Percentiles rank a stretch among this genome's conserved stretches.
phyloP scores from a whole-genome alignment of 2,113 vertebrate genomes.

The Tyrannus savana region DNA sequence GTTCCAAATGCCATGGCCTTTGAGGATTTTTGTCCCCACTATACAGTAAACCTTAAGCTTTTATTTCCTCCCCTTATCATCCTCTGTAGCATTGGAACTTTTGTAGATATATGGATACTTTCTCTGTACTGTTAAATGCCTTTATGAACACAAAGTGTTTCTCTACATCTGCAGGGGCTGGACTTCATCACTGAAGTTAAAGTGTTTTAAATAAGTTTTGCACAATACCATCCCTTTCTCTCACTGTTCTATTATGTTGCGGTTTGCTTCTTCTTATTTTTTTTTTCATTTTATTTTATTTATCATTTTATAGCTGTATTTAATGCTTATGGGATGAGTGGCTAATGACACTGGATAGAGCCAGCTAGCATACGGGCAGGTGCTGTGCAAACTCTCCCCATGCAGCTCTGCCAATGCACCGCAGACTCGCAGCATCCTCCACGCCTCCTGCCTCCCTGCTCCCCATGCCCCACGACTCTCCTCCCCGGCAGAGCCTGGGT shows the following conservation, averaged over 20 bases:
- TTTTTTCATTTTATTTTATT: background rate
- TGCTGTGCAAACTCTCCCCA: background rate
- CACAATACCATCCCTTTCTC: background rate
- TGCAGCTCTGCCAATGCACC: background rate
- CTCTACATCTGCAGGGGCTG: background rate
- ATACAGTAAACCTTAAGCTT: constrained; percentile 19
- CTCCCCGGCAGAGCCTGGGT: rapidly evolving
- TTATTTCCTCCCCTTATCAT: background rate
- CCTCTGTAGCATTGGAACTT: background rate
- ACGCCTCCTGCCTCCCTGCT: background rate
- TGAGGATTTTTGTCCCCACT: background rate
- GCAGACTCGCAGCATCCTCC: background rate
- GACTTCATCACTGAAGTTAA: background rate
- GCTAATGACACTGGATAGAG: constrained; percentile 10
- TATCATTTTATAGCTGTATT: background rate
- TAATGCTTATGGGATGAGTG: background rate
- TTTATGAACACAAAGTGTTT: background rate
- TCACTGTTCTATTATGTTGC: background rate
- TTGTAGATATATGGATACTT: background rate
- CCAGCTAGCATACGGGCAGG: background rate
- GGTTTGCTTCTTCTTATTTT: background rate
- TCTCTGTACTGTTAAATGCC: background rate
- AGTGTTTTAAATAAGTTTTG: constrained; percentile 6
- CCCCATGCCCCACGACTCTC: rapidly evolving
- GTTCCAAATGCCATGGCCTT: background rate